Evolutionary conservation across 2,888 invertebrate genomes (phyloP).

Genomic region (Cetonia aurata): DNA sequence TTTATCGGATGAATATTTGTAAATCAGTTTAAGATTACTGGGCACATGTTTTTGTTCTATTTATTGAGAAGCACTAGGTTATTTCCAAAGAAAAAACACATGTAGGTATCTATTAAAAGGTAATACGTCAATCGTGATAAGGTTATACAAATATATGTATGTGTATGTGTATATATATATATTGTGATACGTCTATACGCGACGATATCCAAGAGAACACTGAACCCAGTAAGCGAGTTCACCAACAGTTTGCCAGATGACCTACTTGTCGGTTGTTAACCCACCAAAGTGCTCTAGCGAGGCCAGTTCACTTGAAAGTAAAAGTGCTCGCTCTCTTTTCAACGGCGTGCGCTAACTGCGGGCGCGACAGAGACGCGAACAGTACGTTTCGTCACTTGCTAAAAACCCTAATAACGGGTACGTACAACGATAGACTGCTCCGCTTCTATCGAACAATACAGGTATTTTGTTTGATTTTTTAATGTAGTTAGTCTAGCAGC

Average conservation of each 20-base stretch:
- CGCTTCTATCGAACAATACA: slow-evolving; percentile 43
- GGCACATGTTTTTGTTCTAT: slow-evolving; percentile 4
- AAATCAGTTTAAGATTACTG: neutral
- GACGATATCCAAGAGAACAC: slow-evolving; percentile 71
- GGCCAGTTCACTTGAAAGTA: slow-evolving; percentile 74
- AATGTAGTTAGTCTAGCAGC: slow-evolving; percentile 33
- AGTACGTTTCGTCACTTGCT: slow-evolving; percentile 47
- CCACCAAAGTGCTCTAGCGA: slow-evolving; percentile 70
- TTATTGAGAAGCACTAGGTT: slow-evolving; percentile 11
- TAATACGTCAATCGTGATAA: slow-evolving; percentile 23
- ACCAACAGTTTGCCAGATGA: slow-evolving; percentile 78
- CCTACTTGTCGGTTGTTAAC: slow-evolving; percentile 84
- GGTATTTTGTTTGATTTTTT: slow-evolving; percentile 43
- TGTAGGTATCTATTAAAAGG: slow-evolving; percentile 14
- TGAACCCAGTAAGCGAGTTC: slow-evolving; percentile 71
- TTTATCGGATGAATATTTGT: slow-evolving; percentile 4
- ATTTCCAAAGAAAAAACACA: slow-evolving; percentile 15
- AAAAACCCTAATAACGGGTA: slow-evolving; percentile 47
- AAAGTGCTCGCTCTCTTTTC: slow-evolving; percentile 67
- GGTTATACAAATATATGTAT: slow-evolving; percentile 36
- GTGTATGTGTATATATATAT: slow-evolving; percentile 4
- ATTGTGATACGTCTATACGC: slow-evolving; percentile 66
- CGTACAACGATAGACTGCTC: slow-evolving; percentile 26
- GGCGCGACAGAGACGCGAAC: slow-evolving; percentile 44
- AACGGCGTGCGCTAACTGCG: slow-evolving; percentile 45